Percentiles rank a stretch among this genome's conserved stretches.
Conservation (phyloP, 2,797 vertebrate species). For the Channallabes apus region DNA sequence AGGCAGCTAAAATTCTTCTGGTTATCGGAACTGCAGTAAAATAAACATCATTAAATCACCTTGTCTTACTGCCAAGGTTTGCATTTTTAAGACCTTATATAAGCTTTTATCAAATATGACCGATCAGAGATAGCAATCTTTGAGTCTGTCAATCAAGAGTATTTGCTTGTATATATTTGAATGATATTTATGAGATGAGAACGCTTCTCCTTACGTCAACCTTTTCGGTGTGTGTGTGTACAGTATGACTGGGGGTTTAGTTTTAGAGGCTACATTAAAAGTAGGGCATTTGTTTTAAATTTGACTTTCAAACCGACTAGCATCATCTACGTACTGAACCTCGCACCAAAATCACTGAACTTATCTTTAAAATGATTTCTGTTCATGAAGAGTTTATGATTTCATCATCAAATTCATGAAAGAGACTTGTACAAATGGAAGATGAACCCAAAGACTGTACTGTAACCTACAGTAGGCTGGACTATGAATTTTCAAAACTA, state of each 20-base stretch:
- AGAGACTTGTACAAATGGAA: background rate
- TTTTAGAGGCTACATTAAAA: background rate
- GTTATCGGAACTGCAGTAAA: slow-evolving; percentile 3
- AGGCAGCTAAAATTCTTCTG: background rate
- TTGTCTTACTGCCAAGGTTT: background rate
- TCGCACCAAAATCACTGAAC: background rate
- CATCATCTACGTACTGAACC: background rate
- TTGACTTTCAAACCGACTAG: slow-evolving; percentile 13
- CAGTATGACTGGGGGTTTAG: too few species aligned
- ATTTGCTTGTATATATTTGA: background rate
- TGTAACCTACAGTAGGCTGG: background rate
- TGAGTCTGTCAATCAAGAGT: background rate
- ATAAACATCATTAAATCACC: background rate
- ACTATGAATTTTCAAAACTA: slow-evolving; percentile 2
- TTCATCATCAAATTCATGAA: background rate
- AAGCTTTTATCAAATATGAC: background rate
- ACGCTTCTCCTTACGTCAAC: background rate
- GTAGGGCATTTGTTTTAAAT: slow-evolving; percentile 1
- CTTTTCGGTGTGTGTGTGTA: background rate
- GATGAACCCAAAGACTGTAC: background rate
- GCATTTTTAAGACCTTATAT: background rate
- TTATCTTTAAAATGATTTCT: background rate
- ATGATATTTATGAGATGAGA: background rate
- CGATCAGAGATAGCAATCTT: too few species aligned
- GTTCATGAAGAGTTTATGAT: too few species aligned